These are phyloP conservation scores for Channallabes apus DNA, from an alignment of 2,797 vertebrate genomes.

Conservation along the genomic window DNA sequence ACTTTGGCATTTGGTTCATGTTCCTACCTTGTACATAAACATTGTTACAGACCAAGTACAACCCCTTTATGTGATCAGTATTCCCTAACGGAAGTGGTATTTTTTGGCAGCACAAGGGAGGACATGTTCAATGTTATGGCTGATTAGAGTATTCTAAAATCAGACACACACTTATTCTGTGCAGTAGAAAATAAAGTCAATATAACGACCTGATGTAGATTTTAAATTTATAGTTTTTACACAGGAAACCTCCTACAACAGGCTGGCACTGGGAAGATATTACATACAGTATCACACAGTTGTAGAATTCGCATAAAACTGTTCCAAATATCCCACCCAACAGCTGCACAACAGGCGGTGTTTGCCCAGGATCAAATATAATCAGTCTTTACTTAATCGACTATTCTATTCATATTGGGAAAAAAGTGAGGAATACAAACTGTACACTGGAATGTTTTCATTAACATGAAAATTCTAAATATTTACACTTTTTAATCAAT, in stretches of 20 bases:
- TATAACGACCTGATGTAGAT: background rate
- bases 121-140: too few species aligned
- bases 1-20: too few species aligned
- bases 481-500: background rate
- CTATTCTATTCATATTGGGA: background rate
- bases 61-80: too few species aligned
- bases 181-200: background rate
- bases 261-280: slow-evolving; percentile 44
- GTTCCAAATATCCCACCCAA: slow-evolving; percentile 61
- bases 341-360: slow-evolving; percentile 64
- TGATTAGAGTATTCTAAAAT: too few species aligned
- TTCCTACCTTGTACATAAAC: too few species aligned
- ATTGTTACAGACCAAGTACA: too few species aligned
- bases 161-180: too few species aligned
- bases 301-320: slow-evolving; percentile 53
- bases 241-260: background rate
- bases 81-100: too few species aligned
- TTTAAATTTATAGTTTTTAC: too few species aligned
- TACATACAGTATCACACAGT: slow-evolving; percentile 55
- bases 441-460: background rate
- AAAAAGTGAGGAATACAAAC: background rate
- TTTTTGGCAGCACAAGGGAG: too few species aligned
- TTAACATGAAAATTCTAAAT: background rate
- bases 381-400: slow-evolving; percentile 21
- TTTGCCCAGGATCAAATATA: slow-evolving; percentile 25